Evolutionary conservation across 2,797 vertebrate genomes (phyloP), one percentile per base, ranked within the genome.

Genomic region (Takifugu rubripes): DNA sequence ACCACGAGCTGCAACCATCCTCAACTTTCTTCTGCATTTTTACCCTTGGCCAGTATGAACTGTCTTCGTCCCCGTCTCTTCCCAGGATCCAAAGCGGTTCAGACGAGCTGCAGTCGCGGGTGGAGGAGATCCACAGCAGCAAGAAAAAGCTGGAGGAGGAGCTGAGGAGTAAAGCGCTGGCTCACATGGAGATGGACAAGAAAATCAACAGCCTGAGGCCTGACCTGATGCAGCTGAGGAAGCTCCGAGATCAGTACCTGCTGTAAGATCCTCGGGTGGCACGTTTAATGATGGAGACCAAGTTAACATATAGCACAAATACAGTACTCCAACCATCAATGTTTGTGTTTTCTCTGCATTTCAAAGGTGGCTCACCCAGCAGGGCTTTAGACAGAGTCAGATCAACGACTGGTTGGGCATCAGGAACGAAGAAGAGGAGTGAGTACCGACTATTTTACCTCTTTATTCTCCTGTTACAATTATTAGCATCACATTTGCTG

Each of bases 61-160:
- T 47, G 5, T 40, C 42, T 24, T 3, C 11, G 46, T 21, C 26
- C 36, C 12, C 47, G n/a, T 12, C 21, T 54, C 15, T 15, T 57
- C 29, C 6, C 68, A 96, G 94, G 73, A 93, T 94, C 84, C 90
- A 94, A 78, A 93, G 89, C 68, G 94, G 94, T 71, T 90, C 94
- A 0, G 94, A 95, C 49, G 93, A 94, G 21, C 91, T 96, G 49
- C 94, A 94, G 66, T 93, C 92, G 0, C 92, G 90, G 49, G 92
- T 97, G 54, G 92, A 92, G 0, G 95, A 96, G 81, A 96, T 96
- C 76, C 94, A 95, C 0, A 93, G 93, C 86, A 96, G 94, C 87
- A 96, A 94, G 78, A 93, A 90, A 49, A 93, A 93, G 86, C 81
- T 96, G 79, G 94, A 96, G 72, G 94, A 95, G 71, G 95, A 97